Evolutionary conservation across 2,113 vertebrate species (phyloP).

Genomic region (Lamprotornis superbus): DNA sequence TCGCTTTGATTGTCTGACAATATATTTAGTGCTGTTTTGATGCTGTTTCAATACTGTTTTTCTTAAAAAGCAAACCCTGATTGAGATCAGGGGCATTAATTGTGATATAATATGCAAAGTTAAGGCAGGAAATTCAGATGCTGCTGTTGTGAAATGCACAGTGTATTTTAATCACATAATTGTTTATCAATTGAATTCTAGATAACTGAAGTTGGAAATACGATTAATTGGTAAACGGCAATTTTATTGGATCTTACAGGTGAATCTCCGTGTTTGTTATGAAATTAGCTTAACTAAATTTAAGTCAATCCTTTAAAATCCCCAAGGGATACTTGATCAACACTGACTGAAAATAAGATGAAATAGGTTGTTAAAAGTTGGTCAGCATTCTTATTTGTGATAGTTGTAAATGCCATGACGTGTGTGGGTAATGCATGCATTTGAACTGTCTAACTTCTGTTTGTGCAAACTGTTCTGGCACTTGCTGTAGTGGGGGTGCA

Average conservation of each 20-base stretch:
- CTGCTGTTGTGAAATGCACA: not conserved
- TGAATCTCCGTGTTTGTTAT: not conserved
- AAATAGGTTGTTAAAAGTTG: not conserved
- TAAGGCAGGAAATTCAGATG: not conserved
- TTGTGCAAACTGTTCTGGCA: not conserved
- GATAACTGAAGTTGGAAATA: not conserved
- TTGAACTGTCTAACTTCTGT: not conserved
- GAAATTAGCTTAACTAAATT: not conserved
- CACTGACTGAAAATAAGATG: not conserved
- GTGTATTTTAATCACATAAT: not conserved
- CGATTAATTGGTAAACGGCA: not conserved
- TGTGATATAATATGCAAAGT: not conserved
- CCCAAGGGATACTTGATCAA: not conserved
- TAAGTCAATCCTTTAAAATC: not conserved
- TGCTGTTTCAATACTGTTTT: not conserved
- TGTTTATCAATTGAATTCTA: not conserved
- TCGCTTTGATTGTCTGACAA: not conserved
- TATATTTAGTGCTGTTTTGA: not conserved
- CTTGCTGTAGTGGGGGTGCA: not conserved
- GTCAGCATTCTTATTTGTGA: not conserved
- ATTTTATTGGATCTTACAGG: not conserved
- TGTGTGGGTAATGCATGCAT: not conserved
- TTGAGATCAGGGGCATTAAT: not conserved
- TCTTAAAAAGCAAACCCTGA: not conserved
- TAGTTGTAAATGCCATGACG: not conserved